phyloP scores from a whole-genome alignment of 2,888 invertebrate species.

The Yponomeuta sedellus region DNA sequence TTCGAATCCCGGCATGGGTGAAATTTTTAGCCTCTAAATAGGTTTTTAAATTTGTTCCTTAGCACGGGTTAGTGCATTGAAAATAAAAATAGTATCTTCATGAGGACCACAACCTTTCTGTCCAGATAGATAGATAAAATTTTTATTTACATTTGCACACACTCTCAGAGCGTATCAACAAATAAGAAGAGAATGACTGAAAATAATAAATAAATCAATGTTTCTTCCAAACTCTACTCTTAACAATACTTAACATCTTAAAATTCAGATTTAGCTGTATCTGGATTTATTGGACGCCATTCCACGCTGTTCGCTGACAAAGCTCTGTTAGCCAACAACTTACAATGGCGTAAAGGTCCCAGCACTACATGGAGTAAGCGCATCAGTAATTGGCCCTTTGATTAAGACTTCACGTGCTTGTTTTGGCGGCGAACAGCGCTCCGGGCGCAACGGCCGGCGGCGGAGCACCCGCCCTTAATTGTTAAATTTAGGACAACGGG shows the following conservation, averaged over 20 bases:
- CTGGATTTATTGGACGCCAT: too few species aligned
- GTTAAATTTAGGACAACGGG: slow-evolving; percentile 38
- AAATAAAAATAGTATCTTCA: too few species aligned
- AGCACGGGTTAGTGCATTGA: too few species aligned
- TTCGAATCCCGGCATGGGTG: too few species aligned
- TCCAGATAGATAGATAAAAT: too few species aligned
- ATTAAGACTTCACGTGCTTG: slow-evolving; percentile 43
- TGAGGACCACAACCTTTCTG: too few species aligned
- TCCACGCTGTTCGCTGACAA: too few species aligned
- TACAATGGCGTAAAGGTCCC: neutral
- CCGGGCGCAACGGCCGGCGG: slow-evolving; percentile 11
- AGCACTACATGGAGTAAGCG: slow-evolving; percentile 4
- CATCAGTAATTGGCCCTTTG: slow-evolving; percentile 36
- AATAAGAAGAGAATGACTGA: neutral
- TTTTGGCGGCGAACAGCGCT: slow-evolving; percentile 28
- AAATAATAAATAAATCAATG: neutral
- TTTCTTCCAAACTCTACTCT: neutral
- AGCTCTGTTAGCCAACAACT: neutral
- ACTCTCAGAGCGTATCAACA: too few species aligned
- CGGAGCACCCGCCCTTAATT: slow-evolving; percentile 30
- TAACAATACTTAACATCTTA: neutral
- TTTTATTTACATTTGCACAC: too few species aligned
- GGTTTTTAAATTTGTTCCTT: too few species aligned
- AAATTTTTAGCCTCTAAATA: too few species aligned
- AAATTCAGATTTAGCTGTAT: too few species aligned